Evolutionary conservation across 1,140 invertebrate species (phyloP).

Genomic region (Micrasema minimum): DNA sequence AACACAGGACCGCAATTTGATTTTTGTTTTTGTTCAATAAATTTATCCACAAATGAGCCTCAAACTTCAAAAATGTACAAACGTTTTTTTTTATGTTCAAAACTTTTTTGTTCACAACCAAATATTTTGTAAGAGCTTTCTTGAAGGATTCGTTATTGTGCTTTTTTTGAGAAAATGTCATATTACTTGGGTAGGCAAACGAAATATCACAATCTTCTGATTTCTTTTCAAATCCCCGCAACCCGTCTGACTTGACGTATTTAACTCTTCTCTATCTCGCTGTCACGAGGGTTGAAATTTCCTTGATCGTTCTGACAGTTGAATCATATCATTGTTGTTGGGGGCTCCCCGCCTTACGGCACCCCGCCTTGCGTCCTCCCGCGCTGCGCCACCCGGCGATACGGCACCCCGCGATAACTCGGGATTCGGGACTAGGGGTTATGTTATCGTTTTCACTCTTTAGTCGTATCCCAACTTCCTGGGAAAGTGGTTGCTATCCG

Average conservation of each 20-base stretch:
- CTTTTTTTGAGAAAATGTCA: no score
- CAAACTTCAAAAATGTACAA: no score
- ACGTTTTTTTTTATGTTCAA: no score
- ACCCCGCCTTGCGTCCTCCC: neutral
- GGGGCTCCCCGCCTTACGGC: neutral
- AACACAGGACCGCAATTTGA: no score
- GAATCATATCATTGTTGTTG: constrained; percentile 29
- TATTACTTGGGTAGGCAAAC: no score
- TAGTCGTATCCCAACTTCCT: constrained; percentile 44
- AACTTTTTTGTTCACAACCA: no score
- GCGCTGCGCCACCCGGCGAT: neutral
- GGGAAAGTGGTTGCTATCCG: constrained; percentile 32
- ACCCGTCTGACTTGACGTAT: constrained; percentile 13
- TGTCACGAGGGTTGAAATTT: constrained; percentile 31
- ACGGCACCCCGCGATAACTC: constrained; percentile 1
- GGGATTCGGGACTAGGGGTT: constrained; percentile 28
- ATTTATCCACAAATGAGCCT: no score
- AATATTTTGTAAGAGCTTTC: no score
- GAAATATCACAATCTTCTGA: neutral
- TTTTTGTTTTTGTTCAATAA: no score
- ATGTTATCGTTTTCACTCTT: constrained; percentile 35
- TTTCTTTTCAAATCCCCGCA: constrained; percentile 10
- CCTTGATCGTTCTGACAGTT: constrained; percentile 32
- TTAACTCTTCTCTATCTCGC: constrained; percentile 21
- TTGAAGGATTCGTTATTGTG: no score